phyloP scores from a whole-genome alignment of 2,113 vertebrate species.

The Cnemophilus loriae region DNA sequence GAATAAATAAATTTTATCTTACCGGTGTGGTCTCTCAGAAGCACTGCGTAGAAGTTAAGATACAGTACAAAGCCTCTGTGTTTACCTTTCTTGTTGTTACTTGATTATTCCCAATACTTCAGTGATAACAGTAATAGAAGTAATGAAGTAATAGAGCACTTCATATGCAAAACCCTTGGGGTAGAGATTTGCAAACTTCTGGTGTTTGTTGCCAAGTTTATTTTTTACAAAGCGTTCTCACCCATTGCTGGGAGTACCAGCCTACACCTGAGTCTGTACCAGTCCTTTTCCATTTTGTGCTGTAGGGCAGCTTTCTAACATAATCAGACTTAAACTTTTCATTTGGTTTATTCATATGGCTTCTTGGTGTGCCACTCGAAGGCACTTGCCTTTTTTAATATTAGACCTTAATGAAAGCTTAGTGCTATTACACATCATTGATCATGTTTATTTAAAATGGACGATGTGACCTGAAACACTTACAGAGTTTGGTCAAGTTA shows the following conservation, averaged over 20 bases:
- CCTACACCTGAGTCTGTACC: not conserved
- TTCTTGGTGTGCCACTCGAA: not conserved
- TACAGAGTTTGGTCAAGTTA: not conserved
- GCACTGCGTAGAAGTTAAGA: not conserved
- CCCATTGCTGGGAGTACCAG: not conserved
- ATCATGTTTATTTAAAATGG: not conserved
- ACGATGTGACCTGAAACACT: not conserved
- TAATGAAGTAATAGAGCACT: conserved; percentile 16
- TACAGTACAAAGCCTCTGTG: not conserved
- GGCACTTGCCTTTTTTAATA: not conserved
- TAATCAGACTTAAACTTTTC: not conserved
- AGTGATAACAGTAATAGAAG: conserved; percentile 39
- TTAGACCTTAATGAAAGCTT: not conserved
- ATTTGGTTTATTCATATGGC: not conserved
- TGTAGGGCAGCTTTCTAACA: not conserved
- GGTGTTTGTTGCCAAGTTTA: conserved; percentile 3
- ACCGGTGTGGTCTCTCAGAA: not conserved
- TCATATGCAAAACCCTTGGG: conserved; percentile 39
- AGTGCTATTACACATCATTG: not conserved
- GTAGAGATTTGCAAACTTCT: conserved; percentile 27
- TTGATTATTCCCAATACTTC: conserved; percentile 37
- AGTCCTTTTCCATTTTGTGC: not conserved
- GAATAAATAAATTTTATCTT: not conserved
- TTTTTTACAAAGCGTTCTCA: not conserved
- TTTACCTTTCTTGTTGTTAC: conserved; percentile 20